Conservation (phyloP, 30 jellyfish, hydroid and myxozoan genomes). For the Rhopilema esculentum region DNA sequence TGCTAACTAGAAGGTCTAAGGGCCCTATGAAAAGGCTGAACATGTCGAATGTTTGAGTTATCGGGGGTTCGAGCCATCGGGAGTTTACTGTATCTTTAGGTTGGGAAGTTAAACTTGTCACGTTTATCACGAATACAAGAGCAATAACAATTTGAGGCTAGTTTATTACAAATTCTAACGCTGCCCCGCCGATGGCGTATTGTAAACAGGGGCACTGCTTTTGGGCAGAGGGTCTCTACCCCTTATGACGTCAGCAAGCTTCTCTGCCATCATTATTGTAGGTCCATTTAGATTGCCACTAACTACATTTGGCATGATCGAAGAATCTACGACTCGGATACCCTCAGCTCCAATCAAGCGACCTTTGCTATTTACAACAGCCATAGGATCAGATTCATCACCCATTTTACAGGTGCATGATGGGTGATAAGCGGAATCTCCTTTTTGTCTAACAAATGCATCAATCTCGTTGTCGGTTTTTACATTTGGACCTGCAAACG, state of each 20-base stretch:
- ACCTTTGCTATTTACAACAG: constrained; percentile 82
- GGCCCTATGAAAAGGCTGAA: no score
- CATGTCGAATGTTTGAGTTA: no score
- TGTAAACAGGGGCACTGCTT: constrained; percentile 76
- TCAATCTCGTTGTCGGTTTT: constrained; percentile 90
- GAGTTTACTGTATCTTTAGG: no score
- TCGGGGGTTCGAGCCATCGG: no score
- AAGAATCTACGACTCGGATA: constrained; percentile 93
- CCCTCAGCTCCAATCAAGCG: constrained; percentile 88
- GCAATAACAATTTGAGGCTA: neutral
- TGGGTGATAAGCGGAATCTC: constrained; percentile 95
- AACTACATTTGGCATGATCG: constrained; percentile 92
- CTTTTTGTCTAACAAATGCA: constrained; percentile 80
- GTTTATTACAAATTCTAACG: constrained; percentile 15
- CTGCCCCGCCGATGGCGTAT: constrained; percentile 78
- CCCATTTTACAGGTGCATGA: constrained; percentile 99
- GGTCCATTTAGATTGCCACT: constrained; percentile 95
- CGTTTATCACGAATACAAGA: neutral
- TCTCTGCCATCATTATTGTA: constrained; percentile 90
- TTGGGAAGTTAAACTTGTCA: no score
- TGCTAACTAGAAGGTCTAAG: no score
- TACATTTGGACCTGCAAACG: constrained; percentile 59
- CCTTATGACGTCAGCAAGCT: constrained; percentile 82
- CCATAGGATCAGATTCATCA: constrained; percentile 72
- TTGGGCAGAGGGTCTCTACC: constrained; percentile 77